Evolutionary conservation across 1,140 invertebrate species (phyloP), one percentile per base, ranked within the genome.

Genomic region (Radopholus similis): DNA sequence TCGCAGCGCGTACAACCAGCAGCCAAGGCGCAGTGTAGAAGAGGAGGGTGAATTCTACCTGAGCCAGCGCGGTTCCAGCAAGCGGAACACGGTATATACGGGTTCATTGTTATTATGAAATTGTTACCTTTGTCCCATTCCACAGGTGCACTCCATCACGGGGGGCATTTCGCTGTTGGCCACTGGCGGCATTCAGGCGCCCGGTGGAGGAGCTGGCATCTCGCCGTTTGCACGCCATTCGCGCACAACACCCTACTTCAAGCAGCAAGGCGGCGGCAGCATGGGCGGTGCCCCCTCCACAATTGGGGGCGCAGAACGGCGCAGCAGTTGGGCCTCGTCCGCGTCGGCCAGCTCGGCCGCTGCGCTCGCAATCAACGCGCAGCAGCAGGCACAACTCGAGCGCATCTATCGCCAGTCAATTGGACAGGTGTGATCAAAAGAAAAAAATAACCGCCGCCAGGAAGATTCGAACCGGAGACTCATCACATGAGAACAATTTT

Each of bases 261-360:
- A 54, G 18, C 66, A 32, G n/a, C n/a, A n/a, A n/a, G 34, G 32
- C 54, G 15, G 6, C 28, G 54, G 5, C 28, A 26, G 21, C 38
- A 35, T 72, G 34, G 44, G 26, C 65, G 23, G 35, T 2, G 42
- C 21, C n/a, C 5, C 44, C 44, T n/a, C n/a, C n/a, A n/a, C n/a
- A 54, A 44, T 32, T 44, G 13, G 21, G 18, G 53, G 64, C 18
- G 69, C 60, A 59, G 75, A 76, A 64, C 68, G 75, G n/a, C 51
- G 75, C 66, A 76, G 75, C 64, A 77, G 73, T 57, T 76, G 75
- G 75, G 77, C 75, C 23, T 80, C 75, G 0, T 54, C 76, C 32
- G 58, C 71, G 1, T 56, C 80, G 26, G 32, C 68, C 3, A 42
- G 62, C 37, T 54, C 66, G 18, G 42, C 66, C 2, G 44, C 57